These are phyloP conservation scores for Pseudonaja textilis DNA, from an alignment of 2,113 vertebrate species.

Conservation along the genomic window DNA sequence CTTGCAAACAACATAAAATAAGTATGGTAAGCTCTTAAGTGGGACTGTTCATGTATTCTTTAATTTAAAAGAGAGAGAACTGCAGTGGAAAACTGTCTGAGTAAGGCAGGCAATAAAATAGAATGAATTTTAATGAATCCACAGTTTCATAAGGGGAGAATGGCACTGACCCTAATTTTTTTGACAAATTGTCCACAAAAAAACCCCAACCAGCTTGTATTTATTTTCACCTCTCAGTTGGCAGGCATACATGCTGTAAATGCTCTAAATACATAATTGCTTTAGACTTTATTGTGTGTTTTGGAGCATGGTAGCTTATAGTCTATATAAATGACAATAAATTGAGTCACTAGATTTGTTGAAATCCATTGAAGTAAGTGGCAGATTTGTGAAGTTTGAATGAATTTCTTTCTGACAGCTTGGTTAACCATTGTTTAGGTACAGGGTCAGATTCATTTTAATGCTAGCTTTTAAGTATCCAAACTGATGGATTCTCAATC, in stretches of 20 bases:
- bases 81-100: background rate
- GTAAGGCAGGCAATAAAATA: background rate
- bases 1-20: background rate
- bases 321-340: slow-evolving; percentile 35
- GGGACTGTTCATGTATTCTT: background rate
- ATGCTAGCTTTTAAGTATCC: background rate
- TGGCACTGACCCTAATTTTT: background rate
- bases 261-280: slow-evolving; percentile 5
- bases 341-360: slow-evolving; percentile 31
- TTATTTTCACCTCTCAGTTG: background rate
- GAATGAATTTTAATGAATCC: background rate
- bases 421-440: background rate
- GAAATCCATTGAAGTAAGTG: slow-evolving; percentile 17
- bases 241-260: background rate
- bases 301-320: slow-evolving; percentile 5
- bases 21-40: background rate
- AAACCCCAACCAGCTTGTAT: background rate
- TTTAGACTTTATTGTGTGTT: background rate
- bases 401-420: background rate
- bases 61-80: background rate
- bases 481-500: background rate
- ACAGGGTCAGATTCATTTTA: background rate
- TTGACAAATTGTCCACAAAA: background rate
- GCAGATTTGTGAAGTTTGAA: slow-evolving; percentile 19
- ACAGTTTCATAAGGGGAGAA: background rate